Evolutionary conservation across 2,888 invertebrate genomes (phyloP).

Genomic region (Morpho deidamia): DNA sequence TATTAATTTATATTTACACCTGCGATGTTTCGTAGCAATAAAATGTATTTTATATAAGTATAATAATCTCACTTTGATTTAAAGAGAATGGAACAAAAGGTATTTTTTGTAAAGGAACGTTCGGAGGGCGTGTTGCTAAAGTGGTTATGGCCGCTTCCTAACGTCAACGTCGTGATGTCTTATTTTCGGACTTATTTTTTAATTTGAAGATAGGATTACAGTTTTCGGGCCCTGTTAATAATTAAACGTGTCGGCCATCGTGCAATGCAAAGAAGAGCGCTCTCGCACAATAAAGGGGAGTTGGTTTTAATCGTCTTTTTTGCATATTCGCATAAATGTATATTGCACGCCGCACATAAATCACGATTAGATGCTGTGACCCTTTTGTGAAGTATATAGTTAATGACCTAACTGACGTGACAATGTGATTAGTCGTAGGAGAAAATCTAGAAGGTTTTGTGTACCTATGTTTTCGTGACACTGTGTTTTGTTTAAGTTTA

Average conservation of each 20-base stretch:
- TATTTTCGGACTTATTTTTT: slow-evolving; percentile 45
- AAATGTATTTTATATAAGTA: too few species aligned
- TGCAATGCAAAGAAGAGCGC: slow-evolving; percentile 76
- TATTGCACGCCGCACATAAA: slow-evolving; percentile 46
- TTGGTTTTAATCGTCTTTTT: slow-evolving; percentile 35
- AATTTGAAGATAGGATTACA: slow-evolving; percentile 45
- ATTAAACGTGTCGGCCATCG: slow-evolving; percentile 53
- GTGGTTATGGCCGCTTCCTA: slow-evolving; percentile 52
- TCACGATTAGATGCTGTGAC: slow-evolving; percentile 38
- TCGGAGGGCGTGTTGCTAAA: slow-evolving; percentile 52
- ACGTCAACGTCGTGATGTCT: slow-evolving; percentile 61
- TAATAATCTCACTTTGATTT: too few species aligned
- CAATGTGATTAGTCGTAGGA: slow-evolving; percentile 21
- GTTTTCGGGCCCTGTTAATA: slow-evolving; percentile 45
- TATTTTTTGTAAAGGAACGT: slow-evolving; percentile 25
- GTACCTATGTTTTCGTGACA: background rate
- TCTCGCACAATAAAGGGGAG: slow-evolving; percentile 73
- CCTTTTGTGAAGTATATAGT: slow-evolving; percentile 43
- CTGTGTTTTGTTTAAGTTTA: background rate
- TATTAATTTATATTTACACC: too few species aligned
- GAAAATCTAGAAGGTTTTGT: background rate
- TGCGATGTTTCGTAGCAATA: too few species aligned
- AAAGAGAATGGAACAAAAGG: background rate
- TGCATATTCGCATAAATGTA: slow-evolving; percentile 26
- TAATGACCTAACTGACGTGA: slow-evolving; percentile 50